These are phyloP conservation scores for Zapornia atra DNA, from an alignment of 2,113 vertebrate genomes.

Conservation along the genomic window DNA sequence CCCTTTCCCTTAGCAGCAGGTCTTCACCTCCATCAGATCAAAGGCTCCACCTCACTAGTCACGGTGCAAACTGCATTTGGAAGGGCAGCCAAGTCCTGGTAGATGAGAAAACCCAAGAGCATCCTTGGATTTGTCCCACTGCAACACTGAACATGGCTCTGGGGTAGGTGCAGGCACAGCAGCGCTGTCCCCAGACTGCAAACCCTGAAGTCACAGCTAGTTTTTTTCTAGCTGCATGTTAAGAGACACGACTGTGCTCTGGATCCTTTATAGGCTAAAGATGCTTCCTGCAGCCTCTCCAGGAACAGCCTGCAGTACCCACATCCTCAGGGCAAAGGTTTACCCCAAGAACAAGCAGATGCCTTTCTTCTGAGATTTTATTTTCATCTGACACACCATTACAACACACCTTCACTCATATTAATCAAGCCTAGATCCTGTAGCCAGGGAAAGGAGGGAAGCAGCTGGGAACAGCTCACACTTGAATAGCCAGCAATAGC, in stretches of 20 bases:
- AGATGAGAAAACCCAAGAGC: background rate
- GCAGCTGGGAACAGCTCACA: background rate
- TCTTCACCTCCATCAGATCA: background rate
- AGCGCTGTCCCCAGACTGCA: background rate
- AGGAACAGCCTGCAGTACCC: fast-evolving
- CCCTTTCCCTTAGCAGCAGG: background rate
- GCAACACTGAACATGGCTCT: background rate
- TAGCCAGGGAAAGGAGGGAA: background rate
- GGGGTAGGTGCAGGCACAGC: background rate
- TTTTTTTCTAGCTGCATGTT: background rate
- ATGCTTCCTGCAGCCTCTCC: background rate
- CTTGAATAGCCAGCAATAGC: background rate
- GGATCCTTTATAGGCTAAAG: background rate
- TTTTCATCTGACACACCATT: background rate
- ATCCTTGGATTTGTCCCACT: background rate
- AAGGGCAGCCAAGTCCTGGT: background rate
- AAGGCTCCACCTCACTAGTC: background rate
- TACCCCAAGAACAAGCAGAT: background rate
- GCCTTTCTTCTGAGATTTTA: background rate
- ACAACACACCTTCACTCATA: background rate
- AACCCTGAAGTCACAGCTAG: background rate
- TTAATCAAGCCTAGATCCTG: background rate
- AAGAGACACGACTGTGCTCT: background rate
- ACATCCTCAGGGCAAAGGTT: background rate
- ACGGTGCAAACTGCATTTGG: background rate